Conservation (phyloP, 2,797 vertebrate species). For the Carduelis carduelis region DNA sequence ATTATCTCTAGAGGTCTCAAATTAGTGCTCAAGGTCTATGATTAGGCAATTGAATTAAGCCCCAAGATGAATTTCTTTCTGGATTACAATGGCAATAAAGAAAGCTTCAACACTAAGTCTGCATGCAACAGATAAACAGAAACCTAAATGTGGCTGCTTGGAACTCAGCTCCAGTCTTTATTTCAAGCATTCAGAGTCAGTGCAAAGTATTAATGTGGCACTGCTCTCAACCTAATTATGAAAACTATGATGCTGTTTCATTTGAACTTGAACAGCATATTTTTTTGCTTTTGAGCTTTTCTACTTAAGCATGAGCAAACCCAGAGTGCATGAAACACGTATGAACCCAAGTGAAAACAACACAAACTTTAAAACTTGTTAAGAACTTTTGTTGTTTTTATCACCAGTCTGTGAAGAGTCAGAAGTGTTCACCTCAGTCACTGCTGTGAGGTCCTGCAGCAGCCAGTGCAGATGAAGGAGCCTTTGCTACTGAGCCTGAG, state of each 20-base stretch:
- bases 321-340: accelerated
- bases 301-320: neutral
- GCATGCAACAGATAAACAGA: neutral
- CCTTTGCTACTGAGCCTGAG: neutral
- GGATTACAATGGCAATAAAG: neutral
- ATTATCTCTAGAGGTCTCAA: neutral
- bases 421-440: neutral
- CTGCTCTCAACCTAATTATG: neutral
- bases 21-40: neutral
- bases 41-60: neutral
- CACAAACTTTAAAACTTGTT: neutral
- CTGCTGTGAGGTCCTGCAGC: neutral
- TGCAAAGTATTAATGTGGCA: neutral
- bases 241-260: neutral
- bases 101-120: neutral
- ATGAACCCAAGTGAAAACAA: neutral
- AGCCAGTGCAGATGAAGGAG: neutral
- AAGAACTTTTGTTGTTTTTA: neutral
- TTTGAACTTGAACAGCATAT: neutral
- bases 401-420: neutral
- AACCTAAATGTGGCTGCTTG: accelerated
- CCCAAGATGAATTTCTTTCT: neutral
- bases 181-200: neutral
- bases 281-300: neutral
- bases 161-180: neutral